Percentiles rank a stretch among this genome's conserved stretches.
phyloP scores from a whole-genome alignment of 1,140 invertebrate species.

The Nasonia longicornis region DNA sequence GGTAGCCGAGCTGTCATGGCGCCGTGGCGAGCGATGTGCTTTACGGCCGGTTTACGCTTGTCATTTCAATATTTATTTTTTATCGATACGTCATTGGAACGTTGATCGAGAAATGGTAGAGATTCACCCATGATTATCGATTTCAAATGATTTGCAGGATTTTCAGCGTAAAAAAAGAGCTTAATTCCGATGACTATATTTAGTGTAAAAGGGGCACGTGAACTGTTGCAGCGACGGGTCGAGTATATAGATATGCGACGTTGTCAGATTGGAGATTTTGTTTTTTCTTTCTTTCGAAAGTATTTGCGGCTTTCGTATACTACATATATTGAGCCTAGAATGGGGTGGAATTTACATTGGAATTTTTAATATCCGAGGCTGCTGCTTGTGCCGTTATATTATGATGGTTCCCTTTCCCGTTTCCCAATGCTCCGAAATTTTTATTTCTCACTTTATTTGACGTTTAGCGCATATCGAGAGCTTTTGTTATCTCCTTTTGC shows the following conservation, averaged over 20 bases:
- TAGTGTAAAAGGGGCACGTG: not conserved
- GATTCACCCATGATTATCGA: no score
- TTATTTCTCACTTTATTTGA: not conserved
- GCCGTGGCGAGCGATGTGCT: not conserved
- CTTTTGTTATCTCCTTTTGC: not conserved
- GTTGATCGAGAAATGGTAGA: not conserved
- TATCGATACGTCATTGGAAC: not conserved
- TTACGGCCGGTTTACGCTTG: not conserved
- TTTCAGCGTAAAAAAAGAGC: no score
- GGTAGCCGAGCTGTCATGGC: conserved; percentile 32
- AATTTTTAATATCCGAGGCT: not conserved
- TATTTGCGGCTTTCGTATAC: not conserved
- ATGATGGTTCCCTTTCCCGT: no score
- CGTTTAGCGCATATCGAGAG: not conserved
- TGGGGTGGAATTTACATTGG: not conserved
- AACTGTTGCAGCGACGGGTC: not conserved
- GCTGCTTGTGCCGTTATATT: no score
- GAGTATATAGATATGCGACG: not conserved
- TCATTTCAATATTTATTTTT: not conserved
- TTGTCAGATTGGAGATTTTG: not conserved
- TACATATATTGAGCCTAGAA: not conserved
- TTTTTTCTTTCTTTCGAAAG: not conserved
- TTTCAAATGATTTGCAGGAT: no score
- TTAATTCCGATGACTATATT: not conserved
- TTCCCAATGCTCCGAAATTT: not conserved